Evolutionary conservation across 2,797 vertebrate genomes (phyloP), one percentile per base, ranked within the genome.

Genomic region (Varecia variegata): DNA sequence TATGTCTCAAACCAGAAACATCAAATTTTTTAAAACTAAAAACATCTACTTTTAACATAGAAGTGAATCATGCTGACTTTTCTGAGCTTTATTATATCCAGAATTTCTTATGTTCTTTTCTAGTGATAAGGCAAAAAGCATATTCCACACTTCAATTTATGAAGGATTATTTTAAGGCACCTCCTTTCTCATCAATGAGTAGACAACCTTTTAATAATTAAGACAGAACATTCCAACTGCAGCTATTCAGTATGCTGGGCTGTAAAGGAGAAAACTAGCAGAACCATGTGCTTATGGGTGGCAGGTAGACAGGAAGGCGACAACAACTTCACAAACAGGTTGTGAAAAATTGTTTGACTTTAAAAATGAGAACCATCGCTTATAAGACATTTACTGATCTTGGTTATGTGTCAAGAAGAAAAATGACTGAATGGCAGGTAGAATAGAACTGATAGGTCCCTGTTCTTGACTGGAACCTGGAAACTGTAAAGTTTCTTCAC

Each of bases 41-140:
- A 93, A 18, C 58, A 35, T 25, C 38, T 81, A 45, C 35, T 86
- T 86, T 94, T 60, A 74, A 81, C 38, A 58, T 79, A 67, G 50
- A 35, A 30, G 40, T 45, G 21, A 65, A 54, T 38, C 7, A 25
- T n/a, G 25, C 4, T 27, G 2, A 52, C 67, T 80, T 94, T 83
- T 76, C 52, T 30, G 8, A 90, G 12, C 21, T 92, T 88, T 17
- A 7, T 60, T 73, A 20, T n/a, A 80, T 47, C 3, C 45, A 79
- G 35, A 84, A 40, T 56, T 93, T 73, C 67, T n/a, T n/a, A 86
- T 10, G 9, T 14, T 60, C 12, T 71, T 74, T 79, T 54, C 47
- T 27, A 89, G 15, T 21, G 74, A 43, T 8, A 56, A 86, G 5
- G 58, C 50, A 76, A 43, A 83, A 89, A n/a, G 2, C 17, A 18